phyloP scores from a whole-genome alignment of 2,113 vertebrate species.

The Hippolais icterina region DNA sequence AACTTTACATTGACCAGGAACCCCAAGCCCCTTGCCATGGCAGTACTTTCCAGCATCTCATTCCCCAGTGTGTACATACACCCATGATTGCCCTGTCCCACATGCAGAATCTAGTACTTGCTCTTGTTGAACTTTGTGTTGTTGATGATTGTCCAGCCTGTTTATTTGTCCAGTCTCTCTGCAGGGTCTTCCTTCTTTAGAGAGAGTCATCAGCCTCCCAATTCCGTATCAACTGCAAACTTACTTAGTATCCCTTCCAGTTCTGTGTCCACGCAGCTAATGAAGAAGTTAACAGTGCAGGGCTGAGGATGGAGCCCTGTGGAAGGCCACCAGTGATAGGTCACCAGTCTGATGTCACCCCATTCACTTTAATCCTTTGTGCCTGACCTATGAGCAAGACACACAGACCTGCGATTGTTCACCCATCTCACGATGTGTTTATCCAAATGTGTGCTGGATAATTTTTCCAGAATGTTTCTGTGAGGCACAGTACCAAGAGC shows the following conservation, averaged over 20 bases:
- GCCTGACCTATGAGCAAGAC: not conserved
- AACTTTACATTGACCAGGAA: fast-evolving
- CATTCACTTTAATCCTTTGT: not conserved
- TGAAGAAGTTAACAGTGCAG: too few species aligned
- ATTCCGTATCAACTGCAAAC: not conserved
- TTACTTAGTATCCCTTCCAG: not conserved
- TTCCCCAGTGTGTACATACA: not conserved
- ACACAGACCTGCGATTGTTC: not conserved
- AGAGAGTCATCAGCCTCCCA: not conserved
- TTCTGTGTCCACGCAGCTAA: fast-evolving
- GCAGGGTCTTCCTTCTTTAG: too few species aligned
- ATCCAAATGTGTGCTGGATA: too few species aligned
- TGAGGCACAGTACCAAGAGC: not conserved
- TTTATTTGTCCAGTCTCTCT: not conserved
- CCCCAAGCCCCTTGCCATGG: not conserved
- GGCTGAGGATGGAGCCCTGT: not conserved
- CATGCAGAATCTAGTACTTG: not conserved
- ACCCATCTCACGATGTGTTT: not conserved
- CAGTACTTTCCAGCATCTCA: not conserved
- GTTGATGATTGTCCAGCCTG: fast-evolving
- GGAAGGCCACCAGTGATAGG: too few species aligned
- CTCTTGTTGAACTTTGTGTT: not conserved
- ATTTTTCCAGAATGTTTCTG: not conserved
- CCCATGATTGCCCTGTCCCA: not conserved
- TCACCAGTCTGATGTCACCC: not conserved